Base-by-base conservation (phyloP, 2,113 vertebrate species). In the Strix uralensis region DNA sequence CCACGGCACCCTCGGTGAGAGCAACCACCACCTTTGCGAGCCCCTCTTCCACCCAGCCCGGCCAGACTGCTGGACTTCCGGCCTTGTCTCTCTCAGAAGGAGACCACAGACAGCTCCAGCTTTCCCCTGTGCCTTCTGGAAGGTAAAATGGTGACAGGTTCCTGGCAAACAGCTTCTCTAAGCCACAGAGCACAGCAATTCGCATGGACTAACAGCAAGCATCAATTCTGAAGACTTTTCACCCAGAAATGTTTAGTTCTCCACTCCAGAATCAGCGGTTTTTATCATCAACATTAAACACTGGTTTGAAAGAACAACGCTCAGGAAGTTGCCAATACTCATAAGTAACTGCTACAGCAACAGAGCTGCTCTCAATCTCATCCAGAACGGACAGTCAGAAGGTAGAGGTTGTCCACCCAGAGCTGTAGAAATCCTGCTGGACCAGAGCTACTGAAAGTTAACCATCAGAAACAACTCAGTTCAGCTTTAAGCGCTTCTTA, bases 141-240 rank as follows among this genome's bases (percentile, higher is more conserved):
- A 44, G 26, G 19, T 51, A 10, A 86, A 70, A 46, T 4, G 7
- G 47, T 34, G 47, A 25, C 55, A 82, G 44, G 30, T 16, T 72
- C 36, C 63, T 38, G 17, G 30, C 69, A 72, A 34, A 26, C n/a
- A 71, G 9, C 36, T 71, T 38, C 57, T 71, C 46, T 13, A 4
- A 71, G 36, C 66, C 67, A 27, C 5, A 8, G 44, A 79, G 23
- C 51, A 55, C 70, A 66, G 10, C 10, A 10, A 27, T 30, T 65
- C 29, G 4, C 55, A 26, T 0, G 1, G 42, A 51, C 23, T n/a
- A 79, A 16, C 21, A 44, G 51, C 1, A 0, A 74, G 32, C 54
- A 46, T 15, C 29, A 23, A 1, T 69, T 59, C 42, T 73, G 66
- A 61, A 86, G 40, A 26, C 9, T 80, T 88, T 27, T 18, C 8